These are phyloP conservation scores for Lypha dubia DNA, from an alignment of 2,888 invertebrate species.

Conservation along the genomic window DNA sequence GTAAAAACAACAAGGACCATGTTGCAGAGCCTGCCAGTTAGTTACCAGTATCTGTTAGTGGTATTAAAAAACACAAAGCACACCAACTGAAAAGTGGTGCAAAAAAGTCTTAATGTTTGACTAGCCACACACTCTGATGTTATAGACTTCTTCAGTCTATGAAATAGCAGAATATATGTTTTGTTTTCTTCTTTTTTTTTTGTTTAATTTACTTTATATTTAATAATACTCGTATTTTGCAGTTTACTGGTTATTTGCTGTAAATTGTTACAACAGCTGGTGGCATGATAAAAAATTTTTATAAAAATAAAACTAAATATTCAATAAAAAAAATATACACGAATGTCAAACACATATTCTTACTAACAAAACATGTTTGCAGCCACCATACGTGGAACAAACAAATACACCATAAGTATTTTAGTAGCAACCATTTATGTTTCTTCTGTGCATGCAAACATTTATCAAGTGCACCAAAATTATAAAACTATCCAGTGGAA, in stretches of 20 bases:
- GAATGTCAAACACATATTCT: neutral
- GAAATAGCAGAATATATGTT: slow-evolving; percentile 2
- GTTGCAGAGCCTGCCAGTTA: neutral
- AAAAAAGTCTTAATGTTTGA: slow-evolving; percentile 42
- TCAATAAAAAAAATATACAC: slow-evolving; percentile 5
- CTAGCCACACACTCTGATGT: slow-evolving; percentile 44
- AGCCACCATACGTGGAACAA: neutral
- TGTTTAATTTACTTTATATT: neutral
- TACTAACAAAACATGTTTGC: neutral
- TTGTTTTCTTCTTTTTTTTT: slow-evolving; percentile 10
- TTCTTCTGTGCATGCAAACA: slow-evolving; percentile 12
- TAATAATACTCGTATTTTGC: slow-evolving; percentile 24
- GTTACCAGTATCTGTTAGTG: neutral
- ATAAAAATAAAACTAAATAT: slow-evolving; percentile 31
- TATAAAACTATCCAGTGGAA: slow-evolving; percentile 34
- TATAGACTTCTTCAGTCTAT: slow-evolving; percentile 21
- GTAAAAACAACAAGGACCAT: slow-evolving; percentile 39
- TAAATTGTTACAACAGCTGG: slow-evolving; percentile 62
- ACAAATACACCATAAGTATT: slow-evolving; percentile 1
- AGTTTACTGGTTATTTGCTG: slow-evolving; percentile 37
- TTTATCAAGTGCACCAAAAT: slow-evolving; percentile 15
- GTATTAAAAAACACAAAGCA: slow-evolving; percentile 9
- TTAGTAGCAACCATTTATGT: neutral
- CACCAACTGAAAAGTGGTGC: slow-evolving; percentile 2
- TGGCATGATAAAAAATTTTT: slow-evolving; percentile 26